Conservation (phyloP, 2,797 vertebrate species). For the Labeo calbasu region DNA sequence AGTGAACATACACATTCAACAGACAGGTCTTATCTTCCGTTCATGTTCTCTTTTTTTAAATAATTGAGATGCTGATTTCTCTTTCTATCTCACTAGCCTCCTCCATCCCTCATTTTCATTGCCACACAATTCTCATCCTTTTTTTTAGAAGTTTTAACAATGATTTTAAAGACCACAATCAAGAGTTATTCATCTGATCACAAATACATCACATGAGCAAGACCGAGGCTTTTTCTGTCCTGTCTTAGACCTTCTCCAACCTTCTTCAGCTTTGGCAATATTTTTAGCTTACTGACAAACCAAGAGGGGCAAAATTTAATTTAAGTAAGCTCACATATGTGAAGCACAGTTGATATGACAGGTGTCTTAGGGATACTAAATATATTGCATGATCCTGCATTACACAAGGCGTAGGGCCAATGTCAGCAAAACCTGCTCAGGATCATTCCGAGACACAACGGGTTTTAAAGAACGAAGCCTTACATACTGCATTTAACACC, state of each 20-base stretch:
- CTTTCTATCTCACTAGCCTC: neutral
- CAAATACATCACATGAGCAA: neutral
- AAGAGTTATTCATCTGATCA: slow-evolving; percentile 1
- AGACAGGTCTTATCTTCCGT: neutral
- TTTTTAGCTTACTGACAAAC: slow-evolving; percentile 30
- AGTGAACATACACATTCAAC: neutral
- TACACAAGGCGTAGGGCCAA: neutral
- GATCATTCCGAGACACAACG: neutral
- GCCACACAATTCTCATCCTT: neutral
- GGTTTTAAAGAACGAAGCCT: neutral
- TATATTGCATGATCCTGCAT: neutral
- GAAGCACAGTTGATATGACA: slow-evolving; percentile 16
- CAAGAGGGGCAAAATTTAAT: slow-evolving; percentile 2
- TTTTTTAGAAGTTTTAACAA: neutral
- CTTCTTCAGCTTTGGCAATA: slow-evolving; percentile 3
- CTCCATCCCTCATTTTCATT: neutral
- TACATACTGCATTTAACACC: neutral
- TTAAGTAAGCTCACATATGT: slow-evolving; percentile 27
- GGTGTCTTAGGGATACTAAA: slow-evolving; percentile 29
- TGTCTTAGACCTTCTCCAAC: neutral
- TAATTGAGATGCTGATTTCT: slow-evolving; percentile 1
- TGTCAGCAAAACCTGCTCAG: slow-evolving; percentile 12
- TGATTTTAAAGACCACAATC: neutral
- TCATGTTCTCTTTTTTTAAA: neutral
- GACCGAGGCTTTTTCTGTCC: neutral